Conservation (phyloP, 2,797 vertebrate species). For the Cetoscarus ocellatus region DNA sequence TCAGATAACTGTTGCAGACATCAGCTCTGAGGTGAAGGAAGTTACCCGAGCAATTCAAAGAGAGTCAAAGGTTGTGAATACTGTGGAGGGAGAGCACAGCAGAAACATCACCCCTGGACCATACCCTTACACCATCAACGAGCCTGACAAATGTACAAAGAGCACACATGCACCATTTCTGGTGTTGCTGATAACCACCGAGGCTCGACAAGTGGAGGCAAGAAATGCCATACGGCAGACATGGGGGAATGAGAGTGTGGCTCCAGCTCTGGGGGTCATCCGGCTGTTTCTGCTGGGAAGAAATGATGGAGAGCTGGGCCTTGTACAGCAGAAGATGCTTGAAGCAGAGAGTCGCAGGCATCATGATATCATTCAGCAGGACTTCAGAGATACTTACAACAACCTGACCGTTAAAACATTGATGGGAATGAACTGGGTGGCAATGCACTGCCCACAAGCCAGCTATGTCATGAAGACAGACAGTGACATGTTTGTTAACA, state of each 20-base stretch:
- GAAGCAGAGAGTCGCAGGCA: too few relatives aligned
- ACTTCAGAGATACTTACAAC: too few relatives aligned
- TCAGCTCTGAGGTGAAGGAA: constrained; percentile 82
- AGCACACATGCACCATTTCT: constrained; percentile 85
- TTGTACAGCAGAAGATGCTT: too few relatives aligned
- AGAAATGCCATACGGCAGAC: too few relatives aligned
- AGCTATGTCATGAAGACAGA: too few relatives aligned
- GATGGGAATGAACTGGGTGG: too few relatives aligned
- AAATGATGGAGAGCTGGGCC: constrained; percentile 76
- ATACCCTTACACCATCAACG: constrained; percentile 89
- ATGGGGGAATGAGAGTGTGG: constrained; percentile 73
- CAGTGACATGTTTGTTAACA: too few relatives aligned
- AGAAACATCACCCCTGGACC: constrained; percentile 31
- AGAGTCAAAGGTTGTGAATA: constrained; percentile 80
- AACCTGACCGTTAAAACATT: too few relatives aligned
- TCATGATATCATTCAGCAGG: too few relatives aligned
- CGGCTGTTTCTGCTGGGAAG: constrained; percentile 93
- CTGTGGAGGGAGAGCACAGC: constrained; percentile 71
- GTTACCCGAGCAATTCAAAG: constrained; percentile 68
- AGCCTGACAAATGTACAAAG: constrained; percentile 90
- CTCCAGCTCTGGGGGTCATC: constrained; percentile 83
- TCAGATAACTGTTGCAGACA: constrained; percentile 76
- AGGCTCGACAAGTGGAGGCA: constrained; percentile 68
- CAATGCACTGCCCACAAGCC: too few relatives aligned
- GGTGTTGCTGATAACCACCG: constrained; percentile 92